Conservation (phyloP, 1,140 invertebrate genomes). For the Drosophila yakuba region DNA sequence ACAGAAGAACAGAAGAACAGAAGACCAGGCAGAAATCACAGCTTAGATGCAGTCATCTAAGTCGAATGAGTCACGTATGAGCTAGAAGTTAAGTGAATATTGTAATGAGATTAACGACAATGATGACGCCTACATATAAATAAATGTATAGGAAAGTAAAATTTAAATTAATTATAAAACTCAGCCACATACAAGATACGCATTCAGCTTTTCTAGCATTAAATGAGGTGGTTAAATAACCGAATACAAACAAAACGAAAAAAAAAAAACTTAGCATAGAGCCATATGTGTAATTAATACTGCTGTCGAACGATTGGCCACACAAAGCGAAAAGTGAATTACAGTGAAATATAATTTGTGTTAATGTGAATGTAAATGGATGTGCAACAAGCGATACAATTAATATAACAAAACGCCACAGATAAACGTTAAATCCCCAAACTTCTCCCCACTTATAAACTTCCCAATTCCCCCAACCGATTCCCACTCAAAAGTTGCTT, state of each 20-base stretch:
- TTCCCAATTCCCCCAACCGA: slow-evolving; percentile 4
- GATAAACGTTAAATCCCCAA: slow-evolving; percentile 9
- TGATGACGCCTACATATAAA: slow-evolving; percentile 22
- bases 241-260: neutral
- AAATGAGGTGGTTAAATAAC: slow-evolving; percentile 42
- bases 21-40: slow-evolving; percentile 48
- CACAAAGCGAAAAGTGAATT: slow-evolving; percentile 42
- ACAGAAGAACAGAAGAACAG: slow-evolving; percentile 28
- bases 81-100: slow-evolving; percentile 39
- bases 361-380: slow-evolving; percentile 42
- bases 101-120: slow-evolving; percentile 37
- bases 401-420: slow-evolving; percentile 9
- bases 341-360: slow-evolving; percentile 35
- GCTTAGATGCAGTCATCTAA: slow-evolving; percentile 36
- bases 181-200: slow-evolving; percentile 52
- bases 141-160: slow-evolving; percentile 45
- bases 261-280: slow-evolving; percentile 25
- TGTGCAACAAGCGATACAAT: slow-evolving; percentile 41
- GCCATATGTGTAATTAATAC: slow-evolving; percentile 71
- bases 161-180: slow-evolving; percentile 47
- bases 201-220: slow-evolving; percentile 67
- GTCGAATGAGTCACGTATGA: neutral
- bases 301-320: slow-evolving; percentile 42
- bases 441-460: neutral
- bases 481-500: slow-evolving; percentile 49